These are phyloP conservation scores for Neopelma chrysocephalum DNA, from an alignment of 2,797 vertebrate species.

Conservation along the genomic window DNA sequence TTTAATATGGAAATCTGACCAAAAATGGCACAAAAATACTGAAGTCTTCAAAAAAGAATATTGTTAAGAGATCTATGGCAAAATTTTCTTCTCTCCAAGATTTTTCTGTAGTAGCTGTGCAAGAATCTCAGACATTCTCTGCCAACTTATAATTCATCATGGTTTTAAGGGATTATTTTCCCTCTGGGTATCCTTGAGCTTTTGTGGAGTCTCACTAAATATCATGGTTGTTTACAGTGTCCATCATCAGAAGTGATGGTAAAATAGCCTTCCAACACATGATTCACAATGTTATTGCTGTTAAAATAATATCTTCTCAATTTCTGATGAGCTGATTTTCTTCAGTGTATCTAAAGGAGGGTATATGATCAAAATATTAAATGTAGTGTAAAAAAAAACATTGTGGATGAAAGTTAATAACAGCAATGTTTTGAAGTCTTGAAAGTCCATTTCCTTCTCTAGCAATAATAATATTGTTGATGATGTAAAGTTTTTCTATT, in stretches of 20 bases:
- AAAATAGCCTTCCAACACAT: slow-evolving; percentile 13
- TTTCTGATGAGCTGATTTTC: slow-evolving; percentile 14
- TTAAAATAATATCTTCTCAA: slow-evolving; percentile 39
- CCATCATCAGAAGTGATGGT: slow-evolving; percentile 18
- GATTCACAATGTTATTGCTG: slow-evolving; percentile 10
- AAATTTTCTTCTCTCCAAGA: not conserved
- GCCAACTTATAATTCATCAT: not conserved
- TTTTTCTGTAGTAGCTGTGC: not conserved
- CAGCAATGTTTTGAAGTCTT: not conserved
- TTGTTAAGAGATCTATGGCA: not conserved
- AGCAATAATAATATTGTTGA: not conserved
- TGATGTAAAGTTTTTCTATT: not conserved
- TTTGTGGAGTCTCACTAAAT: slow-evolving; percentile 19
- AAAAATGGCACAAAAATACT: not conserved
- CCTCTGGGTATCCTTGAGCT: not conserved
- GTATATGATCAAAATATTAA: not conserved
- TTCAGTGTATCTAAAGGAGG: not conserved
- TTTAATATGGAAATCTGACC: not conserved
- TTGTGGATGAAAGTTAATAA: not conserved
- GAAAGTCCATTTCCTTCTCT: not conserved
- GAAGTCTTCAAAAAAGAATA: not conserved
- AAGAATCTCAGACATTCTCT: not conserved
- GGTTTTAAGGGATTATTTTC: slow-evolving; percentile 18
- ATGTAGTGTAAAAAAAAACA: not conserved
- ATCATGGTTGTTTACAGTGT: not conserved